Evolutionary conservation across 2,113 vertebrate species (phyloP).

Genomic region (Tragelaphus strepsiceros): DNA sequence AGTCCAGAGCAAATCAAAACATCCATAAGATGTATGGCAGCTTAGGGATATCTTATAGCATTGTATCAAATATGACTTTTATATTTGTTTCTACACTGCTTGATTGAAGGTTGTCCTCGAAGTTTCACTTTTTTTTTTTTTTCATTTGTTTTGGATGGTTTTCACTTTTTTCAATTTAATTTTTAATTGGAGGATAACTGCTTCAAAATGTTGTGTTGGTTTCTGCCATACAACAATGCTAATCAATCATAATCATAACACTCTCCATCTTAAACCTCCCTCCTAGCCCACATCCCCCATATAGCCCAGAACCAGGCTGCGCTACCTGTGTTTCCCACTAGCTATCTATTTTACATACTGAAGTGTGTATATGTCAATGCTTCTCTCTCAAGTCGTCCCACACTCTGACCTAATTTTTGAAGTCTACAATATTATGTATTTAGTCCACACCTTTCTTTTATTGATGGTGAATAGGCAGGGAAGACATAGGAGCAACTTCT

Average conservation of each 20-base stretch:
- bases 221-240: neutral
- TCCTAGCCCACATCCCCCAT: fast-evolving
- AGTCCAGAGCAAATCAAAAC: neutral
- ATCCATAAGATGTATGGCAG: neutral
- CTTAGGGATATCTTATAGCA: neutral
- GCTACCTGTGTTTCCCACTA: neutral
- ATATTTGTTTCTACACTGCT: neutral
- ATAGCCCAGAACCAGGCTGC: neutral
- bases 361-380: neutral
- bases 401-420: neutral
- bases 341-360: neutral
- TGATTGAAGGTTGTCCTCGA: neutral
- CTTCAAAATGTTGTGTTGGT: neutral
- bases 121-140: neutral
- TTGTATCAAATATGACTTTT: neutral
- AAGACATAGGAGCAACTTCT: neutral
- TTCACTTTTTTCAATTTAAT: neutral
- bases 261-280: neutral
- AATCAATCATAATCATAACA: neutral
- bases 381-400: neutral
- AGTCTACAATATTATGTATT: neutral
- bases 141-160: neutral
- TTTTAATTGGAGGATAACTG: neutral
- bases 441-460: neutral
- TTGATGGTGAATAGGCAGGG: neutral